These are phyloP conservation scores for Periophthalmus modestus DNA, from an alignment of 2,113 vertebrate genomes.

Conservation along the genomic window DNA sequence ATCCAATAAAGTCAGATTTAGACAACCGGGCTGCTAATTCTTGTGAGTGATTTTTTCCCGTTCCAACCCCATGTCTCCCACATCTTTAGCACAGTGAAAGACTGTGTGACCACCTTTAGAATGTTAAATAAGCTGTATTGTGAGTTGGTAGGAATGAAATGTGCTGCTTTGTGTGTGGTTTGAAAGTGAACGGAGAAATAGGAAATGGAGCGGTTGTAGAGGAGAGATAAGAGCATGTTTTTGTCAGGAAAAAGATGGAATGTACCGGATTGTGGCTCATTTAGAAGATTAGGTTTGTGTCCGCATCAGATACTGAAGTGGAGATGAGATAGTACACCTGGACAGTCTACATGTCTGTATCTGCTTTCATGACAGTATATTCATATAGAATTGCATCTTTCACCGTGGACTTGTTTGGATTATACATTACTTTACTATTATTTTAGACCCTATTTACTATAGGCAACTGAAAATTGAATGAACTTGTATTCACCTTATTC, in stretches of 20 bases:
- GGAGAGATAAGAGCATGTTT: conserved; percentile 2
- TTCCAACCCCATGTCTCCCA: conserved; percentile 22
- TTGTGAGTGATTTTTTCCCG: conserved; percentile 12
- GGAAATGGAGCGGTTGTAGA: not conserved
- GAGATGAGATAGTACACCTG: not conserved
- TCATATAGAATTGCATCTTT: not conserved
- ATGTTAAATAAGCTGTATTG: conserved; percentile 51
- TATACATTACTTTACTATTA: not conserved
- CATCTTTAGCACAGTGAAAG: conserved; percentile 53
- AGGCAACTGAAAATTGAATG: no score
- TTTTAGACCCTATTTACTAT: no score
- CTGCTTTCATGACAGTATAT: not conserved
- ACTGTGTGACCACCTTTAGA: conserved; percentile 43
- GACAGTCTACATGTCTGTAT: not conserved
- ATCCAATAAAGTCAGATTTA: conserved; percentile 58
- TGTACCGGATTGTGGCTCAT: conserved; percentile 22
- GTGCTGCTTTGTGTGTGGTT: conserved; percentile 7
- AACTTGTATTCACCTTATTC: no score
- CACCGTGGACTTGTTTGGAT: not conserved
- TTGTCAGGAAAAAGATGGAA: conserved; percentile 32
- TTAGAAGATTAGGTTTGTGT: conserved; percentile 10
- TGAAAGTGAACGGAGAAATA: conserved; percentile 39
- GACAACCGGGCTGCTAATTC: conserved; percentile 35
- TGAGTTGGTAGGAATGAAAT: conserved; percentile 31
- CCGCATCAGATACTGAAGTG: conserved; percentile 24